Evolutionary conservation across 2,113 vertebrate genomes (phyloP).

Genomic region (Oncorhynchus nerka): DNA sequence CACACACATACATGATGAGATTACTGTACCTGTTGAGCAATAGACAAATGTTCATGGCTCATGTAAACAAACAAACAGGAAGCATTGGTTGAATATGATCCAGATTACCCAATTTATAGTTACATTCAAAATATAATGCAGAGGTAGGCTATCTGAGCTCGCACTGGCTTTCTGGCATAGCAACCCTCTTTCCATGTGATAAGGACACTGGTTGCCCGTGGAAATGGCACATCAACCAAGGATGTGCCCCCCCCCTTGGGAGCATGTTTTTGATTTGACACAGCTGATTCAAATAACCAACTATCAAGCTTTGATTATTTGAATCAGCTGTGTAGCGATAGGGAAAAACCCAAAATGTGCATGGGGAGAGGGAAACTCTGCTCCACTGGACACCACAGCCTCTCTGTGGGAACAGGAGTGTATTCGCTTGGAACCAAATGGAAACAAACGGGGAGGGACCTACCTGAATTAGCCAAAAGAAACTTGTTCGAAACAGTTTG

Average conservation of each 20-base stretch:
- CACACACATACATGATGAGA: too few relatives aligned
- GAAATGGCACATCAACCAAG: conserved; percentile 58
- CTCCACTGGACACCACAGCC: not conserved
- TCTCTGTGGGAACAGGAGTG: not conserved
- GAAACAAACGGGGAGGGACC: conserved; percentile 11
- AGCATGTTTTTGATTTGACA: too few relatives aligned
- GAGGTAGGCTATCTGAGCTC: not conserved
- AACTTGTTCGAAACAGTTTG: not conserved
- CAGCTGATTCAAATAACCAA: too few relatives aligned
- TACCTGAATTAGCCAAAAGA: conserved; percentile 3
- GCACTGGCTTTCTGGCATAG: not conserved
- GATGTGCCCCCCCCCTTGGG: not conserved
- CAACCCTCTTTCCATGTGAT: conserved; percentile 1
- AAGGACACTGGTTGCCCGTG: conserved; percentile 47
- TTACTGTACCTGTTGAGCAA: not conserved
- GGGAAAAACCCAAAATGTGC: too few relatives aligned
- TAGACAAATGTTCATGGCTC: not conserved
- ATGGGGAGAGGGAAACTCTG: too few relatives aligned
- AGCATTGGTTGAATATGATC: not conserved
- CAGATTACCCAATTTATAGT: not conserved
- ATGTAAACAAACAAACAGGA: not conserved
- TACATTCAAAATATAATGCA: too few relatives aligned
- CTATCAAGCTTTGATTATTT: too few relatives aligned
- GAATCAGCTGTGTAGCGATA: too few relatives aligned
- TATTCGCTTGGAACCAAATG: conserved; percentile 22